Conservation (phyloP, 2,113 vertebrate genomes). For the Ginglymostoma cirratum region DNA sequence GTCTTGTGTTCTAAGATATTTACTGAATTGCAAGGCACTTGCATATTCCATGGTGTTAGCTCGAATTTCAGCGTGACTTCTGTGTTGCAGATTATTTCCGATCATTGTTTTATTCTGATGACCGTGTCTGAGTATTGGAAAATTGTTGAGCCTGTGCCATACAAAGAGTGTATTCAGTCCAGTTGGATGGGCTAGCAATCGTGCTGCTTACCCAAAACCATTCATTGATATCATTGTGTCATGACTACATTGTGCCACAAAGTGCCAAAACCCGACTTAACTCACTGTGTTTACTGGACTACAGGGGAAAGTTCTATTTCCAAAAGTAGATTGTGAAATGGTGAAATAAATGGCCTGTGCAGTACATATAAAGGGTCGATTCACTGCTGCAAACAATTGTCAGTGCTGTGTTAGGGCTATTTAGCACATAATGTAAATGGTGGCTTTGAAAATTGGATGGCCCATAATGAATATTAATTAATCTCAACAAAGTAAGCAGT, state of each 20-base stretch:
- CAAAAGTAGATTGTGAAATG: neutral
- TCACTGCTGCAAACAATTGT: neutral
- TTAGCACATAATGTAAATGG: neutral
- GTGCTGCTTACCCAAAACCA: neutral
- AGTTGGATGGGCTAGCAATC: neutral
- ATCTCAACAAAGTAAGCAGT: neutral
- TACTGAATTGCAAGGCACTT: too few species aligned
- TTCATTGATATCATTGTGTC: neutral
- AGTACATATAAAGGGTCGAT: neutral
- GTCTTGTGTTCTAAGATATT: too few species aligned
- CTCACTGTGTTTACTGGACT: neutral
- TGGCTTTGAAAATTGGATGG: neutral
- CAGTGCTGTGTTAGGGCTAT: neutral
- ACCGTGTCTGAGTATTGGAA: neutral
- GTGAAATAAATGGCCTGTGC: neutral
- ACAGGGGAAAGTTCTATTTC: neutral
- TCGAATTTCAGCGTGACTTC: neutral
- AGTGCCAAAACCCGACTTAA: neutral
- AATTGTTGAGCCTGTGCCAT: neutral
- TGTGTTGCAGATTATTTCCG: too few species aligned
- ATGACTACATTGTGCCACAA: neutral
- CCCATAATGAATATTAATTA: neutral
- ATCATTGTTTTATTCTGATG: neutral
- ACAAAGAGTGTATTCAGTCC: neutral
- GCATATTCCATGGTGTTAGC: neutral